Conservation (phyloP, 53 echinoderm and acorn worm genomes). For the Echinarachnius parma region DNA sequence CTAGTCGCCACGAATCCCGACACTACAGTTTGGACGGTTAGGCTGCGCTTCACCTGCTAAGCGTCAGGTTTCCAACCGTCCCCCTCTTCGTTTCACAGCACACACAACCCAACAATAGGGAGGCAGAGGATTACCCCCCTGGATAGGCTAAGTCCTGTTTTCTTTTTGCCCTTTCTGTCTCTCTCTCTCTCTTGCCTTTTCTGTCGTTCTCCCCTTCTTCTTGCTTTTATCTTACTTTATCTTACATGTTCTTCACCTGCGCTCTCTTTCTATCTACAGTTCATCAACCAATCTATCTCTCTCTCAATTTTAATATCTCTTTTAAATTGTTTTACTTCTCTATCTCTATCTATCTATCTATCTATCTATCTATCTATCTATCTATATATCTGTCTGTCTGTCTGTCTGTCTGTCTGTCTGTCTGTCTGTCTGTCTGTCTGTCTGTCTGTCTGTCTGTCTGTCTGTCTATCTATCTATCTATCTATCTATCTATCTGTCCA, state of each 20-base stretch:
- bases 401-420: not conserved
- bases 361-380: not conserved
- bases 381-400: not conserved
- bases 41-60: no score
- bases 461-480: not conserved
- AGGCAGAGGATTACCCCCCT: no score
- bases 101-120: no score
- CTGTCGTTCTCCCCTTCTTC: not conserved
- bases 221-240: not conserved
- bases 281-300: conserved; percentile 9
- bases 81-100: no score
- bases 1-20: no score
- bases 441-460: not conserved
- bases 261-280: not conserved
- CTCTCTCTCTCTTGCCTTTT: not conserved
- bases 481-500: conserved; percentile 2
- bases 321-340: not conserved
- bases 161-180: not conserved
- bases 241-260: not conserved
- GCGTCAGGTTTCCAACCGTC: no score
- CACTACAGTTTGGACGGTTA: no score
- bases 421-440: not conserved
- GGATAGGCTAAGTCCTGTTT: not conserved
- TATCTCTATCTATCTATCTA: not conserved
- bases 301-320: not conserved